These are phyloP conservation scores for Samia ricini DNA, from an alignment of 1,140 invertebrate species.

Conservation along the genomic window DNA sequence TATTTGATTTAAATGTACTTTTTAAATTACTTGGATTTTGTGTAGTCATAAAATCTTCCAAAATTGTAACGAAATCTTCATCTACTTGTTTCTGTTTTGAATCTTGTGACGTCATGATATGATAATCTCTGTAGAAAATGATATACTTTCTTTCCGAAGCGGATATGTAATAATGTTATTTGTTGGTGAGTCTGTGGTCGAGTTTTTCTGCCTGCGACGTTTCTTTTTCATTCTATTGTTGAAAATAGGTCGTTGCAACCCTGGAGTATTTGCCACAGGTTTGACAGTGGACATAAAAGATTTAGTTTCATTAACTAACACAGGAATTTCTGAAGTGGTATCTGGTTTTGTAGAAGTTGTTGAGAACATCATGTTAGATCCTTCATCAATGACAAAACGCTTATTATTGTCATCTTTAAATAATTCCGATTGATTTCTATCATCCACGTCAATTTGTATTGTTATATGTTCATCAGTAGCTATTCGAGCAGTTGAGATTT, in stretches of 20 bases:
- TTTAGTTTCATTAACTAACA: background rate
- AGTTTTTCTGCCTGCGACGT: constrained; percentile 14
- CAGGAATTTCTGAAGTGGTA: background rate
- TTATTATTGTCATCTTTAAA: background rate
- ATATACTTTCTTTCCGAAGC: background rate
- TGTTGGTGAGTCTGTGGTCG: background rate
- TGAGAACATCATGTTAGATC: background rate
- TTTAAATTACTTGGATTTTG: constrained; percentile 19
- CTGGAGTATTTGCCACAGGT: background rate
- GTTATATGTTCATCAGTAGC: background rate
- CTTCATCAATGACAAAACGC: background rate
- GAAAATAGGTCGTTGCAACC: constrained; percentile 6
- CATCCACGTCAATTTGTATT: background rate
- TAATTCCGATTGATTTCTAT: background rate
- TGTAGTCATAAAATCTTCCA: constrained; percentile 57
- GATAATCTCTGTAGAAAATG: constrained; percentile 42
- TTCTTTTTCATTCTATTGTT: constrained; percentile 17
- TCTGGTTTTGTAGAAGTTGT: background rate
- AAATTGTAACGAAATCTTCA: constrained; percentile 32
- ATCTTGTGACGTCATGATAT: constrained; percentile 42
- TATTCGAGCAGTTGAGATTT: background rate
- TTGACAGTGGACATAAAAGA: background rate
- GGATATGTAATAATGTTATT: background rate
- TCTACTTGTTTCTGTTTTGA: constrained; percentile 21
- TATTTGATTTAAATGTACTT: constrained; percentile 1